These are phyloP conservation scores for Arbacia lixula DNA, from an alignment of 53 echinoderm and acorn worm genomes.

Conservation along the genomic window DNA sequence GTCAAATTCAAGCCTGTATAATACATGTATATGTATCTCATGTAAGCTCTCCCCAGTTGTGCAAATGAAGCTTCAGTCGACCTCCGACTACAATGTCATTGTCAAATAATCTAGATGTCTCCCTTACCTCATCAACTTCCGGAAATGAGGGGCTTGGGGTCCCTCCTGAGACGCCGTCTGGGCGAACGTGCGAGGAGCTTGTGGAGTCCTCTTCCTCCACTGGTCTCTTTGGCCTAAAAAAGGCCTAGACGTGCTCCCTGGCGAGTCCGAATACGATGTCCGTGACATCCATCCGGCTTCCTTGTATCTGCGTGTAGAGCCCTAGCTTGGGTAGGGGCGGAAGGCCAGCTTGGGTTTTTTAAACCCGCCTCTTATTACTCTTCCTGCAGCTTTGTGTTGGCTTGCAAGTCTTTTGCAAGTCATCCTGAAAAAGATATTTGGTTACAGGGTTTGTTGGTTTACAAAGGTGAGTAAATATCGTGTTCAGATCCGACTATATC, in stretches of 20 bases:
- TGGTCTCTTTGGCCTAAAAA: conserved; percentile 60
- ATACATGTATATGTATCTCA: too few relatives aligned
- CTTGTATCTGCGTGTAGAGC: not conserved
- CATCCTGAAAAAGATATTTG: too few relatives aligned
- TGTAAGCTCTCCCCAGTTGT: too few relatives aligned
- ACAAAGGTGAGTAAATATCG: too few relatives aligned
- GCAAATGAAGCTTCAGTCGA: too few relatives aligned
- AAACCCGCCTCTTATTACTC: conserved; percentile 5
- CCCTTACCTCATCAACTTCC: conserved; percentile 11
- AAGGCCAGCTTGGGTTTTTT: not conserved
- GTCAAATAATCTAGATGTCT: too few relatives aligned
- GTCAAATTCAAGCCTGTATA: too few relatives aligned
- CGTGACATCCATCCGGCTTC: conserved; percentile 32
- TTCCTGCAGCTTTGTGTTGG: too few relatives aligned
- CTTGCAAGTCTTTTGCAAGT: too few relatives aligned
- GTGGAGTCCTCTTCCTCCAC: conserved; percentile 21
- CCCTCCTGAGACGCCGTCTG: conserved; percentile 15
- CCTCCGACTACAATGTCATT: too few relatives aligned
- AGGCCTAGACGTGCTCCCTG: conserved; percentile 10
- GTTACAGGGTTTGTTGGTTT: too few relatives aligned
- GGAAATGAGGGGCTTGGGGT: conserved; percentile 19
- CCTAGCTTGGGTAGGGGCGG: conserved; percentile 26
- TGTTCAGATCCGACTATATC: too few relatives aligned
- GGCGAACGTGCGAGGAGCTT: not conserved
- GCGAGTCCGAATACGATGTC: conserved; percentile 18